These are phyloP conservation scores for Pteria penguin DNA, from an alignment of 2,888 invertebrate genomes.

Conservation along the genomic window DNA sequence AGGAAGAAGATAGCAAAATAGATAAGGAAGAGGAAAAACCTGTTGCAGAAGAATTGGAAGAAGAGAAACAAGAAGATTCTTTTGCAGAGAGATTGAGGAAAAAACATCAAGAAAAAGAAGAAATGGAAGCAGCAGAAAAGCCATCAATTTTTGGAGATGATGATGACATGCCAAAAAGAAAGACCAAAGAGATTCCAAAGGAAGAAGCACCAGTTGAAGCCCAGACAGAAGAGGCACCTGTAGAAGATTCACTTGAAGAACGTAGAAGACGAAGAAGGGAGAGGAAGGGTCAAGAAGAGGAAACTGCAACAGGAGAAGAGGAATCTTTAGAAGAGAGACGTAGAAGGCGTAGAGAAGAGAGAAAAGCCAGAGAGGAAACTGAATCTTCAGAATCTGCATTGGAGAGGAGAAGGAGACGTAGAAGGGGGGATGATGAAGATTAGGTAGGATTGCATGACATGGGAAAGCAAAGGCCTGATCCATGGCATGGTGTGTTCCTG, in stretches of 20 bases:
- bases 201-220: background rate
- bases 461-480: no score
- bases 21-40: background rate
- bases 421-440: constrained; percentile 31
- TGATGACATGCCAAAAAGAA: background rate
- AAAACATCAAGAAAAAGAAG: background rate
- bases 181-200: background rate
- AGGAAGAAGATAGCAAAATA: constrained; percentile 2
- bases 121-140: constrained; percentile 1
- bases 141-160: background rate
- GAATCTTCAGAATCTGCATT: constrained; percentile 21
- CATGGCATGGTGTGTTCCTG: background rate
- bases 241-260: constrained; percentile 22
- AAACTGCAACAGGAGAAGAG: constrained; percentile 10
- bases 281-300: constrained; percentile 18
- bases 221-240: constrained; percentile 32
- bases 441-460: constrained; percentile 29
- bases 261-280: constrained; percentile 24
- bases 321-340: background rate
- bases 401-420: constrained; percentile 33
- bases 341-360: constrained; percentile 30
- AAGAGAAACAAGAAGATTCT: background rate
- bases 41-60: constrained; percentile 3
- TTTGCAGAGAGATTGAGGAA: background rate
- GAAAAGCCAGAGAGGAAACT: constrained; percentile 26